Conservation (phyloP, 2,888 invertebrate genomes). For the Eristalis arbustorum region DNA sequence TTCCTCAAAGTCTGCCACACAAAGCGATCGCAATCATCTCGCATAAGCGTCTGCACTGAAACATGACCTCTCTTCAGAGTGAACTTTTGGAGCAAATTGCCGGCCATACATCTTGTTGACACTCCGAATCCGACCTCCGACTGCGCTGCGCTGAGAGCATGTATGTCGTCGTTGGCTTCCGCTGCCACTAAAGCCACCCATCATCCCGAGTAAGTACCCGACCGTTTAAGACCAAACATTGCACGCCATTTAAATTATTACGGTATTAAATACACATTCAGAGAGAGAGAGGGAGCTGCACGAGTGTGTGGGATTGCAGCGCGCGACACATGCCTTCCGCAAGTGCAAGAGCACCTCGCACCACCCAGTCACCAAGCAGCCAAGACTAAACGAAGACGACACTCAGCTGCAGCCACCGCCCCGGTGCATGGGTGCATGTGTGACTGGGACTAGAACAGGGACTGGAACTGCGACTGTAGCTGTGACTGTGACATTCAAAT, state of each 20-base stretch:
- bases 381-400: constrained; percentile 38
- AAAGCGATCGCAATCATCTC: not conserved
- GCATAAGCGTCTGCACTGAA: not conserved
- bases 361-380: not conserved
- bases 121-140: not conserved
- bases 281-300: constrained; percentile 19
- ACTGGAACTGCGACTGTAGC: not conserved
- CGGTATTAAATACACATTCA: constrained; percentile 50
- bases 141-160: not conserved
- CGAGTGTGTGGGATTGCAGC: constrained; percentile 13
- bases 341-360: too few relatives aligned
- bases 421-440: not conserved
- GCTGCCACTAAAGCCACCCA: constrained; percentile 13
- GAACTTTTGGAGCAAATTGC: not conserved
- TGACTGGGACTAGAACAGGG: not conserved
- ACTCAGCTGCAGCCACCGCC: not conserved
- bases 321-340: not conserved
- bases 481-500: constrained; percentile 51
- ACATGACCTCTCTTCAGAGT: not conserved
- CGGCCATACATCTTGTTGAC: not conserved
- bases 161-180: not conserved
- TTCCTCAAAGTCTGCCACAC: too few relatives aligned
- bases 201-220: constrained; percentile 35
- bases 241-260: constrained; percentile 55
- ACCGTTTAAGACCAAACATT: constrained; percentile 26